phyloP scores from a whole-genome alignment of 1,140 invertebrate species.

The Drosophila nasuta region DNA sequence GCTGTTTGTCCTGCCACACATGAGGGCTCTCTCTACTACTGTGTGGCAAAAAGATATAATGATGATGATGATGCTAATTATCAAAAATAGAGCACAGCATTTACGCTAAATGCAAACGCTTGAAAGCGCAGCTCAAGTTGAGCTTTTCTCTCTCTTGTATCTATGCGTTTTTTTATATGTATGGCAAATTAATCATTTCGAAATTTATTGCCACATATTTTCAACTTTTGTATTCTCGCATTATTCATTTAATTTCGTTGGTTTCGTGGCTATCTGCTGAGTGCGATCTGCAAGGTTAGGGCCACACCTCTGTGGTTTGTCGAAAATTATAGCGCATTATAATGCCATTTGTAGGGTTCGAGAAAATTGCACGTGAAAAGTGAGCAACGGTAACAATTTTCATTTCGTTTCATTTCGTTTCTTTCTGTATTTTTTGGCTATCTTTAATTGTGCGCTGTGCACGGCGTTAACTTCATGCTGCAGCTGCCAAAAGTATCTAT shows the following conservation, averaged over 20 bases:
- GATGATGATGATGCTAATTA: conserved; percentile 10
- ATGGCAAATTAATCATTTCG: no score
- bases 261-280: background rate
- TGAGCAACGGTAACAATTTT: conserved; percentile 51
- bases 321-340: conserved; percentile 72
- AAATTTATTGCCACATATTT: no score
- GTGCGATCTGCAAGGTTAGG: conserved; percentile 1
- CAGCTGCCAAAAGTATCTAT: conserved; percentile 56
- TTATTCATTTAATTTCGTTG: conserved; percentile 5
- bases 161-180: no score
- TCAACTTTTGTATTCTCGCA: background rate
- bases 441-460: conserved; percentile 65
- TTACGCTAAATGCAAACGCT: background rate
- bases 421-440: conserved; percentile 23
- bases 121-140: background rate
- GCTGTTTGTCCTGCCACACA: conserved; percentile 38
- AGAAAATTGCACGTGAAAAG: conserved; percentile 48
- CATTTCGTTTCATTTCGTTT: conserved; percentile 52
- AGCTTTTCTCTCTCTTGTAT: background rate
- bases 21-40: conserved; percentile 23
- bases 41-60: conserved; percentile 14
- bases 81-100: conserved; percentile 27
- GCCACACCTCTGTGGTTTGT: conserved; percentile 5
- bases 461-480: conserved; percentile 33
- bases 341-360: conserved; percentile 63